These are phyloP conservation scores for Prionailurus viverrinus DNA, from an alignment of 2,113 vertebrate species.

Conservation along the genomic window DNA sequence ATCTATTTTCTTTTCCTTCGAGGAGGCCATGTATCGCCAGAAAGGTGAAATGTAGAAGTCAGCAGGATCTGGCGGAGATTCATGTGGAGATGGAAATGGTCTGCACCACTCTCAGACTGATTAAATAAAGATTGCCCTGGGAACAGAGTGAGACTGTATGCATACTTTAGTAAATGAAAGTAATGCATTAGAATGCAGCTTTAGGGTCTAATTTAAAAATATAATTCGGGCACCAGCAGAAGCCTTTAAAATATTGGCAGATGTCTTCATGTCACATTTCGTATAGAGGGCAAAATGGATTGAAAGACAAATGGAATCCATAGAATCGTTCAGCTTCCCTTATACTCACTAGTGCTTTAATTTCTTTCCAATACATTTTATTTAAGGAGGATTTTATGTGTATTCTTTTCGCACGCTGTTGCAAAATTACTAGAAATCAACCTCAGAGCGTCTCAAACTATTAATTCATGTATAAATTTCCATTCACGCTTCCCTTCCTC, in stretches of 20 bases:
- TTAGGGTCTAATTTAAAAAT: conserved; percentile 87
- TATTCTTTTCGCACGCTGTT: conserved; percentile 65
- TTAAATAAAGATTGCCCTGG: conserved; percentile 84
- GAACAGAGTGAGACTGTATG: conserved; percentile 77
- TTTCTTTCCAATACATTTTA: conserved; percentile 80
- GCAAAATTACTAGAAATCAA: conserved; percentile 71
- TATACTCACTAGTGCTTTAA: conserved; percentile 70
- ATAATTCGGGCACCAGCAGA: conserved; percentile 84
- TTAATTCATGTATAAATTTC: neutral
- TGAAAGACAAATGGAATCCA: conserved; percentile 82
- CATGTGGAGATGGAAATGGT: conserved; percentile 77
- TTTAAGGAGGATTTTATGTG: conserved; percentile 71
- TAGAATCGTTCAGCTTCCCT: conserved; percentile 76
- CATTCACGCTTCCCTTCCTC: accelerated
- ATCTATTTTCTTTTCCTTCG: conserved; percentile 73
- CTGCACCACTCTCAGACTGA: conserved; percentile 83
- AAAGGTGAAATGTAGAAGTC: conserved; percentile 83
- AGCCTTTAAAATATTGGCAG: conserved; percentile 87
- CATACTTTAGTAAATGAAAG: conserved; percentile 84
- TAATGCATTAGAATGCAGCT: conserved; percentile 86
- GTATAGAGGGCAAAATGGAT: conserved; percentile 85
- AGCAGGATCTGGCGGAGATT: conserved; percentile 83
- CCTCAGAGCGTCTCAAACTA: neutral
- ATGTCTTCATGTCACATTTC: conserved; percentile 84
- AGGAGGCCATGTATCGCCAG: conserved; percentile 75